Evolutionary conservation across 2,888 invertebrate genomes (phyloP).

Genomic region (Drosophila nr. perissopoda): DNA sequence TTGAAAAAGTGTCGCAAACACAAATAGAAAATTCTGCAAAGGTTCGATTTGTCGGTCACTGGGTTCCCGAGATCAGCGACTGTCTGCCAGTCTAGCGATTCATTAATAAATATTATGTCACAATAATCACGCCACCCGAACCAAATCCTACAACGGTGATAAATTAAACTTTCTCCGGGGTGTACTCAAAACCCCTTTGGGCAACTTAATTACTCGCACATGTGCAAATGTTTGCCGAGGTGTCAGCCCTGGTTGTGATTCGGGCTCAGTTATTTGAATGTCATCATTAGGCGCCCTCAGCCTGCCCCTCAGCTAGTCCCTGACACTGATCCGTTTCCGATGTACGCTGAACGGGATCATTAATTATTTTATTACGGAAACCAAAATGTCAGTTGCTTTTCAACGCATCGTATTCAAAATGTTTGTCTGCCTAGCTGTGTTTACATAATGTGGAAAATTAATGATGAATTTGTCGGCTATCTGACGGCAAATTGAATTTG

Average conservation of each 20-base stretch:
- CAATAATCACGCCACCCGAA: slow-evolving; percentile 74
- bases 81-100: slow-evolving; percentile 11
- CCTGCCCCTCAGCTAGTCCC: background rate
- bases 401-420: slow-evolving; percentile 64
- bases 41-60: slow-evolving; percentile 77
- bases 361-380: slow-evolving; percentile 82
- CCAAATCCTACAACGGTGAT: slow-evolving; percentile 41
- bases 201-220: slow-evolving; percentile 52
- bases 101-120: slow-evolving; percentile 82
- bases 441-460: slow-evolving; percentile 79
- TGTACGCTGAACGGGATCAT: slow-evolving; percentile 56
- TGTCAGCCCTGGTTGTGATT: slow-evolving; percentile 14
- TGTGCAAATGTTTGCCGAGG: slow-evolving; percentile 34
- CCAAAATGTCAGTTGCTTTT: slow-evolving; percentile 80
- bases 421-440: slow-evolving; percentile 61
- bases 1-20: slow-evolving; percentile 65
- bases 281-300: slow-evolving; percentile 70
- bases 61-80: slow-evolving; percentile 36
- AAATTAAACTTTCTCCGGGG: slow-evolving; percentile 62
- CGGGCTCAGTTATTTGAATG: slow-evolving; percentile 66
- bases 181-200: slow-evolving; percentile 57
- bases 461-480: slow-evolving; percentile 65
- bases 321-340: slow-evolving; percentile 71
- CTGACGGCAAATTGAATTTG: slow-evolving; percentile 38
- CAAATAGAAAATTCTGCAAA: slow-evolving; percentile 44